Conservation (phyloP, 2,113 vertebrate genomes). For the Neotragus moschatus region DNA sequence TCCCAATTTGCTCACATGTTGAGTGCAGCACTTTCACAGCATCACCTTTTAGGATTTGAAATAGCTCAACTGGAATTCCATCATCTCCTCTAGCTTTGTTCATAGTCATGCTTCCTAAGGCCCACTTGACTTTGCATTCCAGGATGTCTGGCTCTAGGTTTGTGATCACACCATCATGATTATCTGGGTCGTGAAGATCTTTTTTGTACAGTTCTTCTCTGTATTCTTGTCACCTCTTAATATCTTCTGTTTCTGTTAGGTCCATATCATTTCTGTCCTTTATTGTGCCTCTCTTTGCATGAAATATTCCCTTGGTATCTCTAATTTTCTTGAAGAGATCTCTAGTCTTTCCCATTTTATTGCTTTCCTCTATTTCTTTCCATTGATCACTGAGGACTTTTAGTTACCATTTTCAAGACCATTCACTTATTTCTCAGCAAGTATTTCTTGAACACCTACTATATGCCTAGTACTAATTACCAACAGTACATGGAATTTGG, state of each 20-base stretch:
- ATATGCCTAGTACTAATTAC: not conserved
- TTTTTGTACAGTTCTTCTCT: not conserved
- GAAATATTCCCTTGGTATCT: not conserved
- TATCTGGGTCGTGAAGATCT: not conserved
- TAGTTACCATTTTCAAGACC: not conserved
- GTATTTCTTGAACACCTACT: conserved; percentile 3
- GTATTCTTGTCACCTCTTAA: not conserved
- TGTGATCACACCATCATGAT: not conserved
- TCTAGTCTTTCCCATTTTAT: not conserved
- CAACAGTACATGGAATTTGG: not conserved
- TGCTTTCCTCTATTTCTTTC: not conserved
- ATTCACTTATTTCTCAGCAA: not conserved
- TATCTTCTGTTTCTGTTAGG: not conserved
- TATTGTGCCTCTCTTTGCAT: not conserved
- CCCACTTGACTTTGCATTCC: not conserved
- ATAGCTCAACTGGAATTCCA: not conserved
- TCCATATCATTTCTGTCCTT: not conserved
- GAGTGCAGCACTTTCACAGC: not conserved
- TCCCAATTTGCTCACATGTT: not conserved
- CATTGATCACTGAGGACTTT: not conserved
- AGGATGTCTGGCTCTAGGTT: not conserved
- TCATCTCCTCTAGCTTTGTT: not conserved
- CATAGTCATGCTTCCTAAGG: not conserved
- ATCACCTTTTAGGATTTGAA: not conserved
- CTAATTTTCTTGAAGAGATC: not conserved